A percentile compares a stretch with the other conserved stretches of the same genome.
These are phyloP conservation scores for Heliconius himera DNA, from an alignment of 1,140 invertebrate genomes.

Conservation along the genomic window DNA sequence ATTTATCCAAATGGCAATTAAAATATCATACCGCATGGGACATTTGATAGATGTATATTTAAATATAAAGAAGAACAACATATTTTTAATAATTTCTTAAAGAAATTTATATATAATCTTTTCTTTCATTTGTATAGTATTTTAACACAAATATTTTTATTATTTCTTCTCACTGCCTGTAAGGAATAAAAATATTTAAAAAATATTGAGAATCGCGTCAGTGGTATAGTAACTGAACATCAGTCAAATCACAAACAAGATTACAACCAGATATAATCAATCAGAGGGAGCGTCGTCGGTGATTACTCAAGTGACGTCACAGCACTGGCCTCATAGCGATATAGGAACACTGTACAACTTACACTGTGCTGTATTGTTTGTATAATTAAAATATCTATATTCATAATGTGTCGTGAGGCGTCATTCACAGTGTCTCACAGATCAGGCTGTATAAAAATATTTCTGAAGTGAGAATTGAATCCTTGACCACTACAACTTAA, in stretches of 20 bases:
- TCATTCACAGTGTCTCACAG: too few species aligned
- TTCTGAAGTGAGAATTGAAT: too few species aligned
- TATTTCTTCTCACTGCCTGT: neutral
- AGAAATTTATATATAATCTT: too few species aligned
- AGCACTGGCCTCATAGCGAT: neutral
- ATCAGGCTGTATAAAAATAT: too few species aligned
- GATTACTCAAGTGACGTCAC: slow-evolving; percentile 61
- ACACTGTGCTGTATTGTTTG: neutral
- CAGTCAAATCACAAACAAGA: slow-evolving; percentile 73
- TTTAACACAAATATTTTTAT: neutral
- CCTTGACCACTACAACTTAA: too few species aligned
- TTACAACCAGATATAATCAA: slow-evolving; percentile 68
- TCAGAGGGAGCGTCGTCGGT: slow-evolving; percentile 64
- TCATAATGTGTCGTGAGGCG: neutral
- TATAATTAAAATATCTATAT: neutral
- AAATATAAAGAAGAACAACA: too few species aligned
- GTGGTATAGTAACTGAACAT: slow-evolving; percentile 54
- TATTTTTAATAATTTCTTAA: too few species aligned
- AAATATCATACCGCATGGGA: too few species aligned
- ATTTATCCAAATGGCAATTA: too few species aligned
- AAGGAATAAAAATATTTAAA: slow-evolving; percentile 18
- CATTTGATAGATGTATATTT: too few species aligned
- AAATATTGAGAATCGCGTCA: slow-evolving; percentile 53
- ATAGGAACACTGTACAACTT: neutral
- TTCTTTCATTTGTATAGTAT: too few species aligned